Evolutionary conservation across 2,888 invertebrate species (phyloP), one percentile per base, ranked within the genome.

Genomic region (Xestia c-nigrum): DNA sequence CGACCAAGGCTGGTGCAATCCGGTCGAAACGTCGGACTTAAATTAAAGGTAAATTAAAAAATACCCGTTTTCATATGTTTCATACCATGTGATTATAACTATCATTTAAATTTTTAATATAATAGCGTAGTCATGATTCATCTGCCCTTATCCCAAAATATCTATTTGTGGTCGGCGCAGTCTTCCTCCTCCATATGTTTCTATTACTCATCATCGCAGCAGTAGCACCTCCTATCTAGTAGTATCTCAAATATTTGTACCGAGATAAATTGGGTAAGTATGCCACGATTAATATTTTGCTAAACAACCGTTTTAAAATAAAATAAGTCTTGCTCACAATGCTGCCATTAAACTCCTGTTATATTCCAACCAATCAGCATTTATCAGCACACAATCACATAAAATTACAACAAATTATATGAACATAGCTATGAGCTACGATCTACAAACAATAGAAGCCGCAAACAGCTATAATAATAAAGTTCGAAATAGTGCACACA

Each of bases 371-470:
- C 66, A 50, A 79, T 70, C 52, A 24, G 19, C 38, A 69, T 47
- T 63, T 69, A 57, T 74, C 47, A 46, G 14, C 50, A 52, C n/a
- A 59, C n/a, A 50, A 67, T 70, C 69, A 64, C 68, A 84, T 80
- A 76, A 72, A 80, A 66, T 73, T 14, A 69, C 43, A 74, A 16
- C 72, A 65, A 74, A 72, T 68, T 71, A 75, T 69, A 67, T 46
- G 71, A 24, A 69, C 7, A 31, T 38, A 68, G 69, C 63, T 67
- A 69, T 66, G 52, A 72, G 74, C 50, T 67, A 83, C 72, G 59
- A 83, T 75, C 57, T 52, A 57, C 59, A 77, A 79, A 78, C 82
- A 82, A 77, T 82, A 78, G 66, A 76, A 78, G 71, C 74, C 69
- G 16, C 80, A 72, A 85, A 76, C 46, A 38, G 43, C 75, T 67